Evolutionary conservation across 1,140 invertebrate genomes (phyloP).

Genomic region (Leptopilina clavipes): DNA sequence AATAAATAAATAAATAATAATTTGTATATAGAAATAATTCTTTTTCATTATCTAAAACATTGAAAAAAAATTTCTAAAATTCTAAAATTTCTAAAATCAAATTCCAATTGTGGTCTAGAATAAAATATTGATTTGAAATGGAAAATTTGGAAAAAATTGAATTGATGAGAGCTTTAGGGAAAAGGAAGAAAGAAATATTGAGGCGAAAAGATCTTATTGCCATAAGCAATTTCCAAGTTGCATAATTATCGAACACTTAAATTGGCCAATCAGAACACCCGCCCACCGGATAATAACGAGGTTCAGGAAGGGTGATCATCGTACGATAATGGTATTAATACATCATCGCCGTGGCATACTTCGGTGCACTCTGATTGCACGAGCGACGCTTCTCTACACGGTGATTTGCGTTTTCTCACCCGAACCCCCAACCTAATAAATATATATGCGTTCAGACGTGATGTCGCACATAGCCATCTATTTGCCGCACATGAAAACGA

Average conservation of each 20-base stretch:
- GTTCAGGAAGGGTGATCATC: slow-evolving; percentile 55
- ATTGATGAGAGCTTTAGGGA: too few relatives aligned
- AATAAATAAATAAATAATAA: too few relatives aligned
- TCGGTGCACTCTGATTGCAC: slow-evolving; percentile 60
- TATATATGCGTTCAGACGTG: slow-evolving; percentile 36
- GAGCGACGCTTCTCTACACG: slow-evolving; percentile 37
- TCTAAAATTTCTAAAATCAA: too few relatives aligned
- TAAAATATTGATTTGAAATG: too few relatives aligned
- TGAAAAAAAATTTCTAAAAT: too few relatives aligned
- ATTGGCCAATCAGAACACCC: slow-evolving; percentile 49
- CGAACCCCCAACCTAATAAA: slow-evolving; percentile 50
- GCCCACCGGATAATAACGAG: slow-evolving; percentile 50
- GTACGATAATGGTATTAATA: slow-evolving; percentile 65
- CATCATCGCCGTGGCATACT: slow-evolving; percentile 59
- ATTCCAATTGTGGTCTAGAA: too few relatives aligned
- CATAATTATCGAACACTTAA: slow-evolving; percentile 47
- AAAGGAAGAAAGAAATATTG: too few relatives aligned
- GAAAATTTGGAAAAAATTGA: too few relatives aligned
- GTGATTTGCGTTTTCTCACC: slow-evolving; percentile 57
- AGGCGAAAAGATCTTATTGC: background rate
- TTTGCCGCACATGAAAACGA: slow-evolving; percentile 5
- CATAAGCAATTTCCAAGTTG: slow-evolving; percentile 1
- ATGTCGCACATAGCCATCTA: slow-evolving; percentile 22
- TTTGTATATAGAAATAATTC: too few relatives aligned
- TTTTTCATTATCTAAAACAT: too few relatives aligned